Base-by-base conservation (phyloP, 2,888 invertebrate species). In the Cordilura impudica region DNA sequence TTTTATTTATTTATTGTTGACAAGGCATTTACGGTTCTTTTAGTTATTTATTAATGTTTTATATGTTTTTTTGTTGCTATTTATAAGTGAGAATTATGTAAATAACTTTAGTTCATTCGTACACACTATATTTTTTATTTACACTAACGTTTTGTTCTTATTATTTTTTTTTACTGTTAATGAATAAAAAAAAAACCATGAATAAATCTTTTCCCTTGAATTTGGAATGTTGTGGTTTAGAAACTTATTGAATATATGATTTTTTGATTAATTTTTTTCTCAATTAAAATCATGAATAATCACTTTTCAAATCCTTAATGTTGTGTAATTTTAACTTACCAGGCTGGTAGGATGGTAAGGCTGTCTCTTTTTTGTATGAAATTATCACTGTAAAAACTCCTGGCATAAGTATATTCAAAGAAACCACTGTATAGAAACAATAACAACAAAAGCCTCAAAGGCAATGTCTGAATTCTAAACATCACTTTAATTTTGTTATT, bases 321-420 rank as follows among this genome's bases (percentile, higher is more conserved):
- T 70, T 63, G 49, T 58, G 49, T 12, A 31, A 58, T 39, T 66
- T 14, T 16, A 31, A 66, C 88, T 88, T 86, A 88, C 88, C 88
- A 88, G 29, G 85, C 76, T 7, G 80, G 56, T 26, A n/a, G 85
- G 83, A 18, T 83, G 70, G 19, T 74, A 12, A 81, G 56, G 51
- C 71, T 78, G 35, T 77, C 71, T 45, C 72, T 81, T 18, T 70
- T 77, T 8, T 73, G 63, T 72, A 82, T 78, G 14, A 70, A 18
- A 71, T 81, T 81, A 14, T 77, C 54, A 29, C 43, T 53, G 49
- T 45, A 14, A 31, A 82, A 19, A 23, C 43, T 73, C 54, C 81
- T 77, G 26, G 82, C 67, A 19, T 66, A 19, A 6, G 78, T 21
- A 19, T 65, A 60, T 5, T 73, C 80, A n/a, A 73, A 65, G 61